Percentiles rank a stretch among this genome's conserved stretches.
phyloP scores from a whole-genome alignment of 2,797 vertebrate species.

The Aeoliscus strigatus region DNA sequence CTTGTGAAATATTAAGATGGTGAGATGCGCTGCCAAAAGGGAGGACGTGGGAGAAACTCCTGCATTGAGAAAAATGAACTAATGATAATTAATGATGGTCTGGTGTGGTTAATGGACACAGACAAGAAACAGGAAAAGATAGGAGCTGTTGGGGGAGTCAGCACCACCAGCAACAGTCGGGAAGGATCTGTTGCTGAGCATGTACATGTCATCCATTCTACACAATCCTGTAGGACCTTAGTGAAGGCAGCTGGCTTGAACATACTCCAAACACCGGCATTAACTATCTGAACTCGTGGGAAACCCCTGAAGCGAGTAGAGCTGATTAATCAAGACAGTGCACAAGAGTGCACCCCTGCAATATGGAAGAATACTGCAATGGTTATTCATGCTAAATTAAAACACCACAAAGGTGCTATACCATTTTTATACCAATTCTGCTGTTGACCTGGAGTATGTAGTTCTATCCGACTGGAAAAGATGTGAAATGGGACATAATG shows the following conservation, averaged over 20 bases:
- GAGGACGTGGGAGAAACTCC: conserved; percentile 14
- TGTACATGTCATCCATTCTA: conserved; percentile 27
- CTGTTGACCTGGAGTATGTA: conserved; percentile 10
- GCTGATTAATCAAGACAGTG: conserved; percentile 4
- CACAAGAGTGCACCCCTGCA: conserved; percentile 20
- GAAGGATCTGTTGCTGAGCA: conserved; percentile 31
- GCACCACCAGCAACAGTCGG: too few relatives aligned
- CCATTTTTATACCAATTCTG: too few relatives aligned
- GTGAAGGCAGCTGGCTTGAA: conserved; percentile 10
- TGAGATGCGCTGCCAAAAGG: conserved; percentile 16
- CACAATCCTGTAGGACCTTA: conserved; percentile 4
- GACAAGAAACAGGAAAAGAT: conserved; percentile 23
- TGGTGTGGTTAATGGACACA: conserved; percentile 23
- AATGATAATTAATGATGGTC: conserved; percentile 42
- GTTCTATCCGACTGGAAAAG: too few relatives aligned
- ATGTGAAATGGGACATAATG: conserved; percentile 18
- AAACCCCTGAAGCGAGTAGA: conserved; percentile 14
- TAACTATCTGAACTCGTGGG: conserved; percentile 31
- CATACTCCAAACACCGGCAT: conserved; percentile 18
- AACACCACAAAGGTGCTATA: too few relatives aligned
- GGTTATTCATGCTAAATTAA: conserved; percentile 39
- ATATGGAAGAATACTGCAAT: conserved; percentile 16
- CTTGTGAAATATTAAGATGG: conserved; percentile 6
- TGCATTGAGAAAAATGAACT: conserved; percentile 15
- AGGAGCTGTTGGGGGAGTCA: conserved; percentile 19